Base-by-base conservation (phyloP, 2,888 invertebrate species). In the Tenthredo amoena region DNA sequence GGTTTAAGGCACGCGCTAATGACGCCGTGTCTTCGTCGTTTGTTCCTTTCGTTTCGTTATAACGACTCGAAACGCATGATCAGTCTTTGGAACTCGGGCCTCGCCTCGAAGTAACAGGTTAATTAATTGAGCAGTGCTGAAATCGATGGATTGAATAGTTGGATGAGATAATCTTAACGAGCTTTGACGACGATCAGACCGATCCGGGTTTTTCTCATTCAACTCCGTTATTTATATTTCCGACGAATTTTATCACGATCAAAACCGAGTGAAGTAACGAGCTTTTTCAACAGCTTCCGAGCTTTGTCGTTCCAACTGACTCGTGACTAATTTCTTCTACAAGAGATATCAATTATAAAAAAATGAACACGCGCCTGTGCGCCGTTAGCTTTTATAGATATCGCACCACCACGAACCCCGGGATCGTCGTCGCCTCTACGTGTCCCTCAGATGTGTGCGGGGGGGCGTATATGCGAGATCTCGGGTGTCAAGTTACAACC, bases 401-500 rank as follows among this genome's bases (percentile, higher is more conserved):
- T 65, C 83, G 68, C 43, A 50, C 50, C 50, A 34, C 55, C 55
- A 34, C 55, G 12, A 77, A 55, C 18, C 55, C 77, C 31, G 50
- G 62, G 62, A 15, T 81, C 81, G 65, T 58, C 81, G 21, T 21
- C 50, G 77, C 26, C 43, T 34, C 26, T 58, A n/a, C 37, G 40
- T 6, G 34, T 77, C 77, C 77, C 77, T 77, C 87, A 86, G 88
- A 89, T 88, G 89, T 88, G 91, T 91, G 89, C 88, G 88, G 88
- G 91, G 91, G 92, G 92, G 92, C 92, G 92, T 91, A 90, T 88
- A 90, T 88, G 88, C 88, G 62, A 37, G 81, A 89, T 89, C 83
- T 89, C 82, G 89, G 87, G 90, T 92, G 91, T 92, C 91, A 91
- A 89, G 91, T 92, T 92, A 91, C 90, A 88, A 89, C 87, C 89